Percentiles rank a stretch among this genome's conserved stretches.
phyloP scores from a whole-genome alignment of 2,113 vertebrate species.

The Sebastes fasciatus region DNA sequence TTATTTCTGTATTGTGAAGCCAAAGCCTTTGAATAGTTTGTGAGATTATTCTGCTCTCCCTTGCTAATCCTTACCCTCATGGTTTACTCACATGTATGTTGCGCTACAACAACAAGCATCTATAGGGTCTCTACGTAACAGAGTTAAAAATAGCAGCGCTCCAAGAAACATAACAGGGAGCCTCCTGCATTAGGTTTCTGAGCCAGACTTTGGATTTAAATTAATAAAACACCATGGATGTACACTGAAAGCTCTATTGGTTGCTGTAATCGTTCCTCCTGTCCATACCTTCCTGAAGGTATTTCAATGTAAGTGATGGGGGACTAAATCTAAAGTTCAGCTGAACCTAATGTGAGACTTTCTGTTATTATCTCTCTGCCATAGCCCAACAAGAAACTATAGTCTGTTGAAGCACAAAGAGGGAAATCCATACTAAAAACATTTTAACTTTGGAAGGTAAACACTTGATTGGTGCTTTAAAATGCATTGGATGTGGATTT shows the following conservation, averaged over 20 bases:
- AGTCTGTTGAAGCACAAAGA: not conserved
- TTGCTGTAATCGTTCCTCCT: not conserved
- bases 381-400: no score
- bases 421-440: not conserved
- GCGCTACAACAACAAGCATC: conserved; percentile 70
- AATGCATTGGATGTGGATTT: not conserved
- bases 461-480: not conserved
- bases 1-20: not conserved
- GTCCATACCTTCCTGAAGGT: not conserved
- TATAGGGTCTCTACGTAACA: conserved; percentile 56
- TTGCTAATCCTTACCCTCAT: conserved; percentile 37
- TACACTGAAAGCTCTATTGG: not conserved
- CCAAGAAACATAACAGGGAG: conserved; percentile 55
- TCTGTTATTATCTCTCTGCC: not conserved
- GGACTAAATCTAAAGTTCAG: not conserved
- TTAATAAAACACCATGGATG: not conserved
- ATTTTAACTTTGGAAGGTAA: not conserved
- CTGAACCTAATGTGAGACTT: not conserved
- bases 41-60: conserved; percentile 45
- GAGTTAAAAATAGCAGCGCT: conserved; percentile 78
- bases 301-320: not conserved
- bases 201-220: not conserved
- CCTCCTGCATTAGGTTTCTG: conserved; percentile 13
- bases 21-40: conserved; percentile 47
- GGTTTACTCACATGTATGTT: conserved; percentile 56